These are phyloP conservation scores for Lottia scabra DNA, from an alignment of 2,888 invertebrate genomes.

Conservation along the genomic window DNA sequence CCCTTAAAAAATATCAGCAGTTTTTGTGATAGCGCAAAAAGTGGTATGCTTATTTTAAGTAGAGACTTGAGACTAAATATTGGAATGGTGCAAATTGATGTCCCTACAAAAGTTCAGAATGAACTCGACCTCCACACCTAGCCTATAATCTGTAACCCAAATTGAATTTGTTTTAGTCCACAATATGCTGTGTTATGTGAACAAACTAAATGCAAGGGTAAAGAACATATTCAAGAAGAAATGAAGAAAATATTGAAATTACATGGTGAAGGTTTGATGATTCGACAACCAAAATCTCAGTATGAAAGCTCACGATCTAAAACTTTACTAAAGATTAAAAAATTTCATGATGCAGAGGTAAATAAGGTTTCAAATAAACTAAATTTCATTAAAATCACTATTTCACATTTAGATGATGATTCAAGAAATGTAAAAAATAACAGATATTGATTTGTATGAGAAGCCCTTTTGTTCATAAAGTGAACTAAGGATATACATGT, in stretches of 20 bases:
- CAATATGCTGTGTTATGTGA: conserved; percentile 53
- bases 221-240: conserved; percentile 54
- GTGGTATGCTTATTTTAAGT: too few species aligned
- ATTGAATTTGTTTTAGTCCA: conserved; percentile 36
- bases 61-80: too few species aligned
- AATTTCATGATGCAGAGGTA: conserved; percentile 66
- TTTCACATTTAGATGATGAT: conserved; percentile 50
- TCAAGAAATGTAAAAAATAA: conserved; percentile 37
- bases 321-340: conserved; percentile 64
- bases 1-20: too few species aligned
- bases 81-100: too few species aligned
- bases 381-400: background rate
- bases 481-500: too few species aligned
- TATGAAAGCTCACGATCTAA: conserved; percentile 59
- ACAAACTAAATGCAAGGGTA: conserved; percentile 56
- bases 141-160: too few species aligned
- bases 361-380: background rate
- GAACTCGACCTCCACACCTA: too few species aligned
- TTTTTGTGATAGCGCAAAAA: too few species aligned
- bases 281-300: conserved; percentile 59
- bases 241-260: conserved; percentile 53
- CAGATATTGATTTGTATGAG: too few species aligned
- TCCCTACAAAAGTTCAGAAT: too few species aligned
- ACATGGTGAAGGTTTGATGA: conserved; percentile 66
- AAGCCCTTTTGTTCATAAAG: too few species aligned